Evolutionary conservation across 2,797 vertebrate species (phyloP), one percentile per base, ranked within the genome.

Genomic region (Lates japonicus): DNA sequence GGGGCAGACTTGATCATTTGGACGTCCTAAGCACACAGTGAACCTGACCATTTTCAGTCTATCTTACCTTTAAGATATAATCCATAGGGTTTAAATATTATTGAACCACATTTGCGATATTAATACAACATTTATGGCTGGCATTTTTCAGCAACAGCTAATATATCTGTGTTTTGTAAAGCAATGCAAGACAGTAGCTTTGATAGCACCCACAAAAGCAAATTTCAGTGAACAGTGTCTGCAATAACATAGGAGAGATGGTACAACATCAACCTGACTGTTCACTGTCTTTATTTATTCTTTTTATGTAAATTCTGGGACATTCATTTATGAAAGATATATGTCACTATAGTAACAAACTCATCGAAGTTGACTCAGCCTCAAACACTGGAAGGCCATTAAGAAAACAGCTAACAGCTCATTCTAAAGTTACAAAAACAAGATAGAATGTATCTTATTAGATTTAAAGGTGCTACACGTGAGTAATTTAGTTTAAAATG

Each of bases 211-310:
- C 41, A 51, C 39, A 68, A 48, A 60, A 42, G 44, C 51, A 42
- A 25, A 66, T 51, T 12, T 48, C 59, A 65, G 3, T 63, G 31
- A 74, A 57, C 33, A 48, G 57, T 60, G 20, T 49, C 49, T 33
- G 19, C 22, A n/a, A n/a, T n/a, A n/a, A 25, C 25, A 29, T 54
- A 52, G 2, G n/a, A n/a, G 9, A 70, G 12, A 78, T 2, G 1
- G 19, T 37, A 16, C 42, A 61, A 29, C 41, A 25, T 35, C 3
- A 57, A 65, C 35, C 7, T 44, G 44, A 65, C 6, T 29, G 19
- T 3, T 17, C 19, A 7, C 46, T 48, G 14, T 17, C 19, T 48
- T 48, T 20, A 7, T 48, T 19, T 48, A 44, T 44, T 29, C 2
- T 25, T 52, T 25, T 29, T 13, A 49, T 3, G 7, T 20, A 5